Base-by-base conservation (phyloP, 2,888 invertebrate species). In the Allygus modestus region DNA sequence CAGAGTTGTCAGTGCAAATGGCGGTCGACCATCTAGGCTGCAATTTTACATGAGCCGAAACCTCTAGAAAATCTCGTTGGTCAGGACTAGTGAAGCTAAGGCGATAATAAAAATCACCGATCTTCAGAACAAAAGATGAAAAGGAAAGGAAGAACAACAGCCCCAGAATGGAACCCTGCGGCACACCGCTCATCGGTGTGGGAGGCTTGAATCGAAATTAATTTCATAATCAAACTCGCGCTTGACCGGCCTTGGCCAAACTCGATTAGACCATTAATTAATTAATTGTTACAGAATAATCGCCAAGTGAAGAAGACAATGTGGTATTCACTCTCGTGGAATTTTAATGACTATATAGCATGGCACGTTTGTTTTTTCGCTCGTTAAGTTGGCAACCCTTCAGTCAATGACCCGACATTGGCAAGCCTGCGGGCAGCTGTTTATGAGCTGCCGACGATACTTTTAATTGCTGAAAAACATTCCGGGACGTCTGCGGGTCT, bases 211-310 rank as follows among this genome's bases (percentile, higher is more conserved):
- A 46, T 46, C 23, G 43, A 75, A 43, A 75, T 75, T 37, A 43
- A 75, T 75, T 17, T 43, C 37, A 37, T 26, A 46, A 37, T 5
- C 20, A 12, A n/a, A 46, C n/a, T 23, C 33, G 15, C 71, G 15
- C 0, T 31, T 5, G 46, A 51, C 28, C 77, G 51, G 31, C 46
- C 77, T 51, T 58, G 58, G 12, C 23, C 58, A 58, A 58, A 58
- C 58, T 58, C 58, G 58, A 58, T 75, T 77, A 77, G 12, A 51
- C 77, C 28, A 77, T 28, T 77, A 77, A 51, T 77, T 77, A 77
- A 77, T 51, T 77, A 51, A 51, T 77, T 23, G 77, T 26, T 51
- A 23, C 37, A 7, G 73, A 73, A 73, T 73, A 73, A 43, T 46
- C 31, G 77, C 31, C 23, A 75, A 5, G 77, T 23, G 26, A 12